A percentile compares a stretch with the other conserved stretches of the same genome.
Conservation (phyloP, 2,888 invertebrate species). For the Oxyteleia sp. region DNA sequence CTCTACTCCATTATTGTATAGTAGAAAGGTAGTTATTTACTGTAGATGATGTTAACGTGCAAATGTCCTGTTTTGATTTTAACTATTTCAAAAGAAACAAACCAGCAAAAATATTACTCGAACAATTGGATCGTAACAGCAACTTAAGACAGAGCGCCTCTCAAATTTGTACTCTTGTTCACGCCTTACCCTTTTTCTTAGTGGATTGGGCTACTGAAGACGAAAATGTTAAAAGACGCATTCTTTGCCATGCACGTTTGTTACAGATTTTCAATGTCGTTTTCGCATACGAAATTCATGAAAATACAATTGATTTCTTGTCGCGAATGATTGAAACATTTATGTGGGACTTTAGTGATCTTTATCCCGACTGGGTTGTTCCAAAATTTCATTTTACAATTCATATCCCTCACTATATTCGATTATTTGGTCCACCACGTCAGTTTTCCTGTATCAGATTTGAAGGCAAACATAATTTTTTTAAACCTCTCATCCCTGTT, state of each 20-base stretch:
- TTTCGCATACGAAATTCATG: conserved; percentile 26
- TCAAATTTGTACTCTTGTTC: conserved; percentile 19
- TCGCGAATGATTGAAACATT: conserved; percentile 10
- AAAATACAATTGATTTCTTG: conserved; percentile 12
- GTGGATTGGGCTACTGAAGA: background rate
- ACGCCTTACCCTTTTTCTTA: conserved; percentile 20
- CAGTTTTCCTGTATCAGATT: conserved; percentile 69
- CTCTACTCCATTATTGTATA: conserved; percentile 3
- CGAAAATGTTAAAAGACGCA: background rate
- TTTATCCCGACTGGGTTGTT: conserved; percentile 52
- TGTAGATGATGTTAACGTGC: background rate
- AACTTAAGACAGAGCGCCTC: conserved; percentile 63
- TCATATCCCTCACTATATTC: conserved; percentile 69
- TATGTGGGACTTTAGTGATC: conserved; percentile 9
- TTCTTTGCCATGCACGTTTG: background rate
- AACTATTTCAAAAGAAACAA: conserved; percentile 63
- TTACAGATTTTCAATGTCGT: conserved; percentile 34
- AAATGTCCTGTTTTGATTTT: conserved; percentile 46
- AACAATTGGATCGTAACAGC: conserved; percentile 22
- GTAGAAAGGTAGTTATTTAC: background rate
- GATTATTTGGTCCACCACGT: conserved; percentile 65
- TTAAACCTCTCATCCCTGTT: conserved; percentile 64
- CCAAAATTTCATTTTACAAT: conserved; percentile 72
- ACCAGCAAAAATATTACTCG: conserved; percentile 39
- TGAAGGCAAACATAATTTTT: conserved; percentile 66